A percentile compares a stretch with the other conserved stretches of the same genome.
Conservation (phyloP, 2,888 invertebrate species). For the Petrolisthes cinctipes region DNA sequence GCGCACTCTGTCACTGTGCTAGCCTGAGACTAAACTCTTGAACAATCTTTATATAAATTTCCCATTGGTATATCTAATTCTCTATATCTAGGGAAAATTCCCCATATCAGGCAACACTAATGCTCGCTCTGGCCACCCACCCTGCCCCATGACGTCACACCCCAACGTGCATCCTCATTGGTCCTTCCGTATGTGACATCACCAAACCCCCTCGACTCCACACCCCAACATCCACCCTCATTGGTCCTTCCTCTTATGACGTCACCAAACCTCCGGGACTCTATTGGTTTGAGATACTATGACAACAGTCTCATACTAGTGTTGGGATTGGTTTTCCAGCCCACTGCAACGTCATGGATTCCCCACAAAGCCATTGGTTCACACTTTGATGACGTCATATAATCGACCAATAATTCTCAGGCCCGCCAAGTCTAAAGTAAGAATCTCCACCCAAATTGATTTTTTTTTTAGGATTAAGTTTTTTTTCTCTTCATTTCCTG, state of each 20-base stretch:
- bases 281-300: neutral
- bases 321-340: neutral
- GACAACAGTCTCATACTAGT: conserved; percentile 6
- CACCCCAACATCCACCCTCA: neutral
- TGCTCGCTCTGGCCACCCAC: neutral
- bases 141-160: neutral
- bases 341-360: conserved; percentile 11
- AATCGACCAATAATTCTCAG: conserved; percentile 29
- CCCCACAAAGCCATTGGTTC: neutral
- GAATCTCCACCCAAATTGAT: neutral
- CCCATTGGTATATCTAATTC: too few relatives aligned
- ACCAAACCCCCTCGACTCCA: neutral
- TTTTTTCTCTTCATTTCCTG: neutral
- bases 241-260: neutral
- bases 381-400: neutral
- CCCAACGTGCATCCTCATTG: neutral
- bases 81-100: too few relatives aligned
- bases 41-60: too few relatives aligned
- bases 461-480: neutral
- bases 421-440: conserved; percentile 7
- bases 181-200: neutral
- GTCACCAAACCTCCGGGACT: neutral
- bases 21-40: too few relatives aligned
- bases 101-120: too few relatives aligned
- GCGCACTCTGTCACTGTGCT: too few relatives aligned